Evolutionary conservation across 2,888 invertebrate genomes (phyloP), one percentile per base, ranked within the genome.

Genomic region (Cheilosia grossa): DNA sequence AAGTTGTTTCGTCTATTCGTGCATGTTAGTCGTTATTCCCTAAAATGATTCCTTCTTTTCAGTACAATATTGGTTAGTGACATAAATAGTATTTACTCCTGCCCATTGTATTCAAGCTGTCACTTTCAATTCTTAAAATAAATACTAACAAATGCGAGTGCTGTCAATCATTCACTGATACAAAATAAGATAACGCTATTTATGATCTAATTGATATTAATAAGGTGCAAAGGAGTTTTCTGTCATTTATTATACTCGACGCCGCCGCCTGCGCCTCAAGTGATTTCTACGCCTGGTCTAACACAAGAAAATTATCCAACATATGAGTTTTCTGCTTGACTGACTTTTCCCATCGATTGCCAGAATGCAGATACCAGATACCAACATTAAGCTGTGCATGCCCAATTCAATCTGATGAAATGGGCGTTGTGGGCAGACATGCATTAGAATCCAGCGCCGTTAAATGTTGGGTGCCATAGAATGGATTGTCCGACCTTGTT

Each of bases 361-460:
- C 21, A n/a, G 37, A 53, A 54, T 56, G 53, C 30, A 53, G 54
- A 47, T 58, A 66, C 53, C 30, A 53, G 54, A 47, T 58, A 66
- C 37, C 47, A 33, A 59, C 53, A 66, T 77, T 59, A 54, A 82
- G 70, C 54, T 66, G 37, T n/a, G 59, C 51, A 56, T 42, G 53
- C 37, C 69, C 49, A 63, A 63, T 73, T 73, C 63, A 69, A 66
- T 66, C 53, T 59, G 53, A 82, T 59, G 64, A 77, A 64, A 82
- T 70, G 64, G 77, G 82, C 77, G 77, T 66, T 82, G 70, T 77
- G 59, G 58, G 77, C 58, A 77, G 54, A 33, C 64, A 59, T 40
- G 6, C 6, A 51, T 27, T n/a, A 54, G 64, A 69, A 69, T 58
- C 63, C 33, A 58, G 24, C 40, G 58, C 21, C 37, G 44, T 27